phyloP scores from a whole-genome alignment of 2,113 vertebrate species.

The Anarhynchus alexandrinus region DNA sequence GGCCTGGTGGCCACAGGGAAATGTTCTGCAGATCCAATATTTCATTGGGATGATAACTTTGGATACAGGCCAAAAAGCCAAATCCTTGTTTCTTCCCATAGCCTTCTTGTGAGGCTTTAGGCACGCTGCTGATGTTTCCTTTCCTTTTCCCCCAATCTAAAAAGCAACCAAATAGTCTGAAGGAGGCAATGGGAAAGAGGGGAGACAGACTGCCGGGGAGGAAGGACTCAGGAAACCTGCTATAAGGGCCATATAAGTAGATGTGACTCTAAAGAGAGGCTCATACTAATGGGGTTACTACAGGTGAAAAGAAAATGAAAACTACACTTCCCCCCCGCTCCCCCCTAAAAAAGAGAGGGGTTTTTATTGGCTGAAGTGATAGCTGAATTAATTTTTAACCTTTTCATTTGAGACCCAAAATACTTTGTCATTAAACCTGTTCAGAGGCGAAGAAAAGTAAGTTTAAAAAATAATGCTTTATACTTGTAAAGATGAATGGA shows the following conservation, averaged over 20 bases:
- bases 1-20: neutral
- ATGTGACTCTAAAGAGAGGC: neutral
- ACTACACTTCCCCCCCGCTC: neutral
- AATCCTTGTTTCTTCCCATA: neutral
- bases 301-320: neutral
- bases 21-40: neutral
- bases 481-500: neutral
- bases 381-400: neutral
- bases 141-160: neutral
- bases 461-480: neutral
- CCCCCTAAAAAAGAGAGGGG: neutral
- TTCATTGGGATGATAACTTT: neutral
- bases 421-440: neutral
- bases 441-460: neutral
- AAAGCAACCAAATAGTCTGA: neutral
- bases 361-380: neutral
- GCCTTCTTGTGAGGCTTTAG: neutral
- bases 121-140: neutral
- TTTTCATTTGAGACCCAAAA: neutral
- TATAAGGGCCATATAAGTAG: accelerated
- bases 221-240: neutral
- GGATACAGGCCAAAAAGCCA: neutral
- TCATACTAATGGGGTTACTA: neutral
- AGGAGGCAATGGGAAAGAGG: accelerated
- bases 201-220: neutral